These are phyloP conservation scores for Chloromyia formosa DNA, from an alignment of 2,888 invertebrate species.

Conservation along the genomic window DNA sequence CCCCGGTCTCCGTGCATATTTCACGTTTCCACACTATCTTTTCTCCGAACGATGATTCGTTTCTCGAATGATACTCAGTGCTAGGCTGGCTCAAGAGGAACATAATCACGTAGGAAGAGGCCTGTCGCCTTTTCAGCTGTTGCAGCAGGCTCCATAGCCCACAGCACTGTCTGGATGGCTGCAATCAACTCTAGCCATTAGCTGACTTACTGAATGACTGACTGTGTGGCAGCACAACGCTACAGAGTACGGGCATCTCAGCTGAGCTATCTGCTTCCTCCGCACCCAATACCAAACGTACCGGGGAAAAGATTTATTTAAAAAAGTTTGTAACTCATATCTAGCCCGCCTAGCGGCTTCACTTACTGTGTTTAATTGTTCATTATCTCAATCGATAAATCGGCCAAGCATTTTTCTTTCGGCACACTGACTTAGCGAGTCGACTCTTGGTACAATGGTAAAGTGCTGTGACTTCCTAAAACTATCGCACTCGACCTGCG, in stretches of 20 bases:
- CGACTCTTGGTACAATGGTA: no score
- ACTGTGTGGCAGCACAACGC: background rate
- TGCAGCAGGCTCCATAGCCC: no score
- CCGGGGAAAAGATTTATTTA: no score
- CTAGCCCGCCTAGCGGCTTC: slow-evolving; percentile 34
- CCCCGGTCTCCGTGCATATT: slow-evolving; percentile 1
- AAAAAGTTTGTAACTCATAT: slow-evolving; percentile 19
- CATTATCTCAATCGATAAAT: slow-evolving; percentile 32
- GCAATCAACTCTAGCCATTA: slow-evolving; percentile 1
- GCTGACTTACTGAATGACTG: background rate
- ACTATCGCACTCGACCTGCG: background rate
- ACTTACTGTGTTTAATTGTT: slow-evolving; percentile 40
- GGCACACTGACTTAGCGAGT: no score
- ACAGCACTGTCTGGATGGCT: no score
- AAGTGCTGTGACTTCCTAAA: slow-evolving; percentile 5
- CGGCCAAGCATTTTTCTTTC: background rate
- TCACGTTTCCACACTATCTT: background rate
- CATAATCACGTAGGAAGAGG: no score
- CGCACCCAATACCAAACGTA: background rate
- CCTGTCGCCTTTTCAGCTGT: no score
- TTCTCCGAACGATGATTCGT: no score
- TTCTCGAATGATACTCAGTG: no score
- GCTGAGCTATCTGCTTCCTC: no score
- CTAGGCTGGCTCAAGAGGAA: no score
- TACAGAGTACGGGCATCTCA: background rate